A percentile compares a stretch with the other conserved stretches of the same genome.
Conservation (phyloP, 2,113 vertebrate species). For the Lepisosteus oculatus region DNA sequence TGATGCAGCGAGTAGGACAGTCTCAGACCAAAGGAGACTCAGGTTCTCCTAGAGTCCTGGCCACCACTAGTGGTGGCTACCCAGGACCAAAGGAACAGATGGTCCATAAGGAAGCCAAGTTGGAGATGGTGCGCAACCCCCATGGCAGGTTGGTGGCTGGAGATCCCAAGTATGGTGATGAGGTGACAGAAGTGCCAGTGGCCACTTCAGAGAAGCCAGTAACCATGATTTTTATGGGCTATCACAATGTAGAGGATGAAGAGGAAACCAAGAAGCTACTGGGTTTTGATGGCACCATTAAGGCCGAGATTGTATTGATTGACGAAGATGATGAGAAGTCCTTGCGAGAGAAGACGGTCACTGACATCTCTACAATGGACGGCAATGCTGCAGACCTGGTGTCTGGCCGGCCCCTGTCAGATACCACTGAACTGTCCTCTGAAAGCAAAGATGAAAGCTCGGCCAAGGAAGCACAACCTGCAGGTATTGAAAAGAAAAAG, state of each 20-base stretch:
- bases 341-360: constrained; percentile 93
- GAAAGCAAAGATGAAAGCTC: constrained; percentile 90
- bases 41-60: constrained; percentile 64
- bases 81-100: constrained; percentile 68
- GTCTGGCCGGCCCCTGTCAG: constrained; percentile 79
- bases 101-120: constrained; percentile 75
- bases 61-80: constrained; percentile 60
- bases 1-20: constrained; percentile 83
- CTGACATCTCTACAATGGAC: constrained; percentile 84
- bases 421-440: constrained; percentile 93
- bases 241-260: constrained; percentile 86
- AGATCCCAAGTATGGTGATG: constrained; percentile 39
- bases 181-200: constrained; percentile 51
- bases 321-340: constrained; percentile 96
- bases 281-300: constrained; percentile 90
- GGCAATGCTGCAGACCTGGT: constrained; percentile 93
- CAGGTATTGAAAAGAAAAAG: constrained; percentile 99
- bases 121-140: constrained; percentile 79
- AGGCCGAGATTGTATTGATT: constrained; percentile 92
- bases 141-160: constrained; percentile 58
- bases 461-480: constrained; percentile 74
- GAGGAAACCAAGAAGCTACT: constrained; percentile 90
- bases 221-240: constrained; percentile 98
- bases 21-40: constrained; percentile 63
- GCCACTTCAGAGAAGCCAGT: constrained; percentile 79